These are phyloP conservation scores for Bryconaethiops microstoma DNA, from an alignment of 2,797 vertebrate genomes.

Conservation along the genomic window DNA sequence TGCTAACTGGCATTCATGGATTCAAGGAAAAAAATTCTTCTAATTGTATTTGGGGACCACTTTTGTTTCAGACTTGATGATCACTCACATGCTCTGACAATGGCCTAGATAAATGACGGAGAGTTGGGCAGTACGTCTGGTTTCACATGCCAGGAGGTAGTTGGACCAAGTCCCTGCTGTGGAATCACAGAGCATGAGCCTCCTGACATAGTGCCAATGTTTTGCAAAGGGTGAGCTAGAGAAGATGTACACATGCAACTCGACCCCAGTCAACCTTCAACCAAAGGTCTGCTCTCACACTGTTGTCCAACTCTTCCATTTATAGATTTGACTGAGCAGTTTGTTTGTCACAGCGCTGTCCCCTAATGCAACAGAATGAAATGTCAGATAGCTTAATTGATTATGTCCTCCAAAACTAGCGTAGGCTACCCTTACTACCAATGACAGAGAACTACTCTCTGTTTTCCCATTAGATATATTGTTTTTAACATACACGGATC, in stretches of 20 bases:
- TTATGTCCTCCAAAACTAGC: constrained; percentile 6
- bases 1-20: background rate
- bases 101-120: constrained; percentile 12
- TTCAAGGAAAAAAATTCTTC: background rate
- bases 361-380: constrained; percentile 48
- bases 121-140: constrained; percentile 33
- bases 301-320: constrained; percentile 75
- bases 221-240: constrained; percentile 59
- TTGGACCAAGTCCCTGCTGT: constrained; percentile 34
- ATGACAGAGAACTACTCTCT: too few relatives aligned
- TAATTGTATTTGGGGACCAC: background rate
- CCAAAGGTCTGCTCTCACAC: constrained; percentile 75
- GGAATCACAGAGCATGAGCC: constrained; percentile 51
- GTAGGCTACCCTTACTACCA: too few relatives aligned
- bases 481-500: too few relatives aligned
- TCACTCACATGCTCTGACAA: constrained; percentile 24
- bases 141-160: constrained; percentile 27
- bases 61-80: background rate
- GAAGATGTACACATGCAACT: constrained; percentile 63
- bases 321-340: constrained; percentile 68
- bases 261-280: constrained; percentile 68
- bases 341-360: constrained; percentile 61
- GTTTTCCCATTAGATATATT: too few relatives aligned
- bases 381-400: constrained; percentile 30
- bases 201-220: constrained; percentile 58